Percentiles rank a stretch among this genome's conserved stretches.
Conservation (phyloP, 2,113 vertebrate genomes). For the Etia nguti region DNA sequence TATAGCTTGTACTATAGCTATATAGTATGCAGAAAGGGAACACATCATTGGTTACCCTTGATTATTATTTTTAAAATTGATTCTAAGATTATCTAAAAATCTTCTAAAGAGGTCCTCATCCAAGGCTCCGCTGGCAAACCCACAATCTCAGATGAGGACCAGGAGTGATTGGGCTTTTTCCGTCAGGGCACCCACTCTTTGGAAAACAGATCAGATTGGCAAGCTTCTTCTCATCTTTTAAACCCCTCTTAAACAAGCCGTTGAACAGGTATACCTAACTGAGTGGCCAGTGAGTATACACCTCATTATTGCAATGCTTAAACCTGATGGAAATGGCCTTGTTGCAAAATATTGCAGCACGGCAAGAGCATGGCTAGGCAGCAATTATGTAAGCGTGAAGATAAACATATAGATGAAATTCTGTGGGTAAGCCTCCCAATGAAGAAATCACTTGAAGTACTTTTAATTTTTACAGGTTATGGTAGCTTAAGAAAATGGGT, state of each 20-base stretch:
- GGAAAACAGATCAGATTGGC: neutral
- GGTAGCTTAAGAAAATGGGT: neutral
- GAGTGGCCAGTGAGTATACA: neutral
- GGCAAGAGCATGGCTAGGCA: neutral
- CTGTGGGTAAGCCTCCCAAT: neutral
- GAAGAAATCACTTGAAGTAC: neutral
- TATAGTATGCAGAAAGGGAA: neutral
- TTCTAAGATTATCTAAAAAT: neutral
- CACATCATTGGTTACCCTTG: neutral
- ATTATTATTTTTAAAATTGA: neutral
- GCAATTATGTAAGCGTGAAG: neutral
- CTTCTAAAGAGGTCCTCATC: neutral
- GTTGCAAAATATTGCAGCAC: neutral
- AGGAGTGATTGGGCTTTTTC: rapidly evolving
- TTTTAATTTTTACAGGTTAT: neutral
- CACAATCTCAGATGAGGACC: neutral
- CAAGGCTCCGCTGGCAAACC: neutral
- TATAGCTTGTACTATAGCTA: neutral
- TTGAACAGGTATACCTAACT: neutral
- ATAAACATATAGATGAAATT: neutral
- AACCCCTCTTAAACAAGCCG: neutral
- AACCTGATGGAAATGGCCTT: neutral
- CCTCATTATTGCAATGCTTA: neutral
- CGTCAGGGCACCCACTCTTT: neutral
- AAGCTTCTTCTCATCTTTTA: rapidly evolving